Evolutionary conservation across 2,888 invertebrate genomes (phyloP).

Genomic region (Apamea anceps): DNA sequence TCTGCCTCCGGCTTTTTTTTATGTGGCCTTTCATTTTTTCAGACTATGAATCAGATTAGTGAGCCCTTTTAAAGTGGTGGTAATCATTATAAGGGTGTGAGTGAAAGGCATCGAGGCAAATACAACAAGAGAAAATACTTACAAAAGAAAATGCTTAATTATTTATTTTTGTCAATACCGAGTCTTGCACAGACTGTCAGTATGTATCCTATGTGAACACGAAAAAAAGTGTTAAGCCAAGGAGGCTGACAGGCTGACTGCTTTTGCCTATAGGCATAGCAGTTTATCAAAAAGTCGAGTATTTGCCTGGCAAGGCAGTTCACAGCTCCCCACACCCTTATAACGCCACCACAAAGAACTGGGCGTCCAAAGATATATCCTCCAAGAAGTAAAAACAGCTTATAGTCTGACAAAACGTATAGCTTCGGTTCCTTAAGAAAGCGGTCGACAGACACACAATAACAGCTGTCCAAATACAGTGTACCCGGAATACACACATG

Average conservation of each 20-base stretch:
- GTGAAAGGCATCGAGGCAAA: neutral
- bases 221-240: neutral
- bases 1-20: neutral
- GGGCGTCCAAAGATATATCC: neutral
- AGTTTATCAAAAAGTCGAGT: neutral
- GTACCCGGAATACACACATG: no score
- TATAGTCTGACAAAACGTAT: neutral
- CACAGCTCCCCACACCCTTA: neutral
- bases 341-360: neutral
- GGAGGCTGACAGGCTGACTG: neutral
- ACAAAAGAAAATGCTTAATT: no score
- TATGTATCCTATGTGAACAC: neutral
- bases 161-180: neutral
- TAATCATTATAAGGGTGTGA: neutral
- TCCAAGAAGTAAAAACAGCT: neutral
- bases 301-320: neutral
- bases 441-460: neutral
- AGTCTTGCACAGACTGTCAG: neutral
- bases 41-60: no score
- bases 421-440: neutral
- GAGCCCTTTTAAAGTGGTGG: neutral
- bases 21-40: no score
- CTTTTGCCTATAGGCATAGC: fast-evolving
- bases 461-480: neutral
- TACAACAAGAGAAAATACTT: neutral